These are phyloP conservation scores for Orthosia incerta DNA, from an alignment of 2,888 invertebrate genomes.

Conservation along the genomic window DNA sequence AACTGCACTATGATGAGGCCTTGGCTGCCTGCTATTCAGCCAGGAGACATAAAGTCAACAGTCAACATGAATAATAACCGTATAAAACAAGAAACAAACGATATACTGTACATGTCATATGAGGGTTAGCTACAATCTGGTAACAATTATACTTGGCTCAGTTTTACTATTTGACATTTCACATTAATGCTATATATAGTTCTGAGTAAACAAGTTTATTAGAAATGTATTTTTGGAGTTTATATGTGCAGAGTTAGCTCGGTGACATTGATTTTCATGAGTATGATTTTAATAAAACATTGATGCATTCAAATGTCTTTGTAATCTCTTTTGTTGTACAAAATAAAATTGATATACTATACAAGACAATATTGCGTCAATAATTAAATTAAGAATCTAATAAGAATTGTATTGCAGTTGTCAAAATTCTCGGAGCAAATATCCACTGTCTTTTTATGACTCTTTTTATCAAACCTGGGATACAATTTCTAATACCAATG, in stretches of 20 bases:
- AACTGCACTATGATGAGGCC: constrained; percentile 48
- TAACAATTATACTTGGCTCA: constrained; percentile 52
- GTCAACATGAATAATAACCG: constrained; percentile 30
- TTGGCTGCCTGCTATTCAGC: constrained; percentile 49
- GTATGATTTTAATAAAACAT: constrained; percentile 1
- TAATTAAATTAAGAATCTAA: not conserved
- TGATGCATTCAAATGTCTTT: constrained; percentile 16
- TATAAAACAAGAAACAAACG: constrained; percentile 24
- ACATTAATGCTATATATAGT: constrained; percentile 41
- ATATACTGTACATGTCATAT: constrained; percentile 24
- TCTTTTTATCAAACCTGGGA: not conserved
- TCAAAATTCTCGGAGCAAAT: not conserved
- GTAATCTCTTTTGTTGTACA: not conserved
- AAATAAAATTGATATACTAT: no score
- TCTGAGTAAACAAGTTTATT: constrained; percentile 48
- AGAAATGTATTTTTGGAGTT: constrained; percentile 42
- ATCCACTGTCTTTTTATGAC: not conserved
- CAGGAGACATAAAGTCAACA: constrained; percentile 56
- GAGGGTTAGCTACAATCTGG: constrained; percentile 22
- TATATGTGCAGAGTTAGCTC: not conserved
- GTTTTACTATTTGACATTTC: constrained; percentile 41
- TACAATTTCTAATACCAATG: not conserved
- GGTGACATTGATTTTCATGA: constrained; percentile 27
- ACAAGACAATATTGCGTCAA: no score
- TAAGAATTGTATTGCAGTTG: constrained; percentile 2